Percentiles rank a stretch among this genome's conserved stretches.
Conservation (phyloP, 2,797 vertebrate species). For the Malurus leucopterus region DNA sequence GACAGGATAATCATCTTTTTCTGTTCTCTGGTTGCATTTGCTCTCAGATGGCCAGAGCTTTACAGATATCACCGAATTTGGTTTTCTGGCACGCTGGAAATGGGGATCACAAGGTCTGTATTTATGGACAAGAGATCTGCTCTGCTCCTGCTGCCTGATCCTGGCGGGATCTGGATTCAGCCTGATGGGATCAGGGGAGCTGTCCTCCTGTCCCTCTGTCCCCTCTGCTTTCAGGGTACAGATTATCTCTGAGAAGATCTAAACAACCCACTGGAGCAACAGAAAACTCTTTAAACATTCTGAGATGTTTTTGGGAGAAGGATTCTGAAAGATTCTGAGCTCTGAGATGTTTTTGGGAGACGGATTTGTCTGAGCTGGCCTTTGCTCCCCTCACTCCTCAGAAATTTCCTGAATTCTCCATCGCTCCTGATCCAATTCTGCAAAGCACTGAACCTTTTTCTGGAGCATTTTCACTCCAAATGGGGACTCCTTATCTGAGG, state of each 20-base stretch:
- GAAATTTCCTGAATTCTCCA: too few species aligned
- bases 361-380: neutral
- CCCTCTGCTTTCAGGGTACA: neutral
- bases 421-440: neutral
- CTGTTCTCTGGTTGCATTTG: neutral
- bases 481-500: neutral
- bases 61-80: neutral
- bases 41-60: neutral
- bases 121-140: neutral
- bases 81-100: neutral
- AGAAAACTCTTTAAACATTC: neutral
- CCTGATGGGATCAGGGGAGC: neutral
- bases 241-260: neutral
- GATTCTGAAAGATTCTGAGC: neutral
- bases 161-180: fast-evolving
- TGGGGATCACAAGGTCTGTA: neutral
- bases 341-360: neutral
- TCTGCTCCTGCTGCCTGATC: neutral
- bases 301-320: neutral
- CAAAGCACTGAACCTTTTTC: neutral
- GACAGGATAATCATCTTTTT: constrained; percentile 34
- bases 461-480: neutral
- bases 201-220: neutral
- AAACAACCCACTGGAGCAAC: neutral
- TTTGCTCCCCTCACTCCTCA: neutral